A percentile compares a stretch with the other conserved stretches of the same genome.
These are phyloP conservation scores for Andrena bucephala DNA, from an alignment of 2,888 invertebrate species.

Conservation along the genomic window DNA sequence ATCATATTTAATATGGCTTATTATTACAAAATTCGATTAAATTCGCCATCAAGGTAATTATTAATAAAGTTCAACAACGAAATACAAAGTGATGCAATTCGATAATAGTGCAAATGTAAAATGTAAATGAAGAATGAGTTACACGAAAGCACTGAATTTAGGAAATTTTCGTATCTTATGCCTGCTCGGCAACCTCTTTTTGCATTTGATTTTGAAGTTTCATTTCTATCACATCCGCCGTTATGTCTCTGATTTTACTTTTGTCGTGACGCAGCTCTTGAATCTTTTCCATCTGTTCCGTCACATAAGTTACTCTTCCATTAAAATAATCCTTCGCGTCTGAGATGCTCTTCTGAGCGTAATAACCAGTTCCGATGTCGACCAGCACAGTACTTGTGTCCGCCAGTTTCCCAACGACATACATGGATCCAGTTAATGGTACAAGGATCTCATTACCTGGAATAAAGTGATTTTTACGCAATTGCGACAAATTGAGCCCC, in stretches of 20 bases:
- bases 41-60: conserved; percentile 5
- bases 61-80: conserved; percentile 16
- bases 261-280: conserved; percentile 94
- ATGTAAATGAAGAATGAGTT: conserved; percentile 29
- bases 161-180: conserved; percentile 47
- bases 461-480: background rate
- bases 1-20: conserved; percentile 9
- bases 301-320: conserved; percentile 95
- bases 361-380: conserved; percentile 99
- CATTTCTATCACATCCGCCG: conserved; percentile 91
- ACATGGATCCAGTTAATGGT: conserved; percentile 98
- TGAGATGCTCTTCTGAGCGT: conserved; percentile 94
- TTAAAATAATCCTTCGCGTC: conserved; percentile 97
- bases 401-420: conserved; percentile 95
- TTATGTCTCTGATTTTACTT: conserved; percentile 91
- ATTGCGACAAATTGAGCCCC: background rate
- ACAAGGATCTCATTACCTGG: conserved; percentile 92
- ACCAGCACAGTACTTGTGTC: conserved; percentile 95
- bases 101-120: conserved; percentile 16
- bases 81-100: conserved; percentile 26
- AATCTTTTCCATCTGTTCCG: conserved; percentile 97
- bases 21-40: conserved; percentile 27
- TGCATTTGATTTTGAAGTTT: conserved; percentile 87
- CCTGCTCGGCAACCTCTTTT: conserved; percentile 73
- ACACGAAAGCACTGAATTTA: conserved; percentile 21